Evolutionary conservation across 1,140 invertebrate species (phyloP).

Genomic region (Lanistes nyassanus): DNA sequence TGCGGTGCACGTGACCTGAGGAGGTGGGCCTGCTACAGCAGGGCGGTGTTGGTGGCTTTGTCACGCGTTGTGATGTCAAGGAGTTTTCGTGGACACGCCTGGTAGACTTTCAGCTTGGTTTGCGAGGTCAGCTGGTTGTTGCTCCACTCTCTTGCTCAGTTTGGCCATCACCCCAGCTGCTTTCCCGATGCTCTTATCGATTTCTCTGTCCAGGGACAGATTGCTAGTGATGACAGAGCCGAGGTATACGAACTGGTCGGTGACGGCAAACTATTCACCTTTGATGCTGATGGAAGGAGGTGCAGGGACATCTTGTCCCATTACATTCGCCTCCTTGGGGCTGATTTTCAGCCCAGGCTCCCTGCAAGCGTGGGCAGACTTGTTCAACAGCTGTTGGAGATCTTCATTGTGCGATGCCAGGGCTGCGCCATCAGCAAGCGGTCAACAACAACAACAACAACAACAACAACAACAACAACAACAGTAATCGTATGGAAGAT

Average conservation of each 20-base stretch:
- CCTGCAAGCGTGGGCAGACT: no score
- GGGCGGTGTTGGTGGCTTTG: no score
- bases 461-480: no score
- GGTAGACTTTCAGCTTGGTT: slow-evolving; percentile 11
- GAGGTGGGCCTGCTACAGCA: no score
- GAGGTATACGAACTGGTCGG: neutral
- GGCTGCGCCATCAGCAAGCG: no score
- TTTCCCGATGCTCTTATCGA: neutral
- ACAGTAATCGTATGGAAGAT: no score
- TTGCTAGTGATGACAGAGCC: neutral
- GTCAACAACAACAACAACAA: no score
- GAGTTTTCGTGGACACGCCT: no score
- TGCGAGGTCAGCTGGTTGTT: neutral
- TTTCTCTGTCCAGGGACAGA: neutral
- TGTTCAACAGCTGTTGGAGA: no score
- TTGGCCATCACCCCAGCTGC: neutral
- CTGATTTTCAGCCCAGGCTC: no score
- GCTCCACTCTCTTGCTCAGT: neutral
- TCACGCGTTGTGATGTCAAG: slow-evolving; percentile 49
- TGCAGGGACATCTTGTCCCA: neutral
- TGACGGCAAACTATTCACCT: neutral
- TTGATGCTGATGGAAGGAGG: neutral
- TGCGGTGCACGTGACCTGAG: no score
- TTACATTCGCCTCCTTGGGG: neutral
- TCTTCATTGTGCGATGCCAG: no score